Conservation (phyloP, 2,888 invertebrate species). For the Euplexia lucipara region DNA sequence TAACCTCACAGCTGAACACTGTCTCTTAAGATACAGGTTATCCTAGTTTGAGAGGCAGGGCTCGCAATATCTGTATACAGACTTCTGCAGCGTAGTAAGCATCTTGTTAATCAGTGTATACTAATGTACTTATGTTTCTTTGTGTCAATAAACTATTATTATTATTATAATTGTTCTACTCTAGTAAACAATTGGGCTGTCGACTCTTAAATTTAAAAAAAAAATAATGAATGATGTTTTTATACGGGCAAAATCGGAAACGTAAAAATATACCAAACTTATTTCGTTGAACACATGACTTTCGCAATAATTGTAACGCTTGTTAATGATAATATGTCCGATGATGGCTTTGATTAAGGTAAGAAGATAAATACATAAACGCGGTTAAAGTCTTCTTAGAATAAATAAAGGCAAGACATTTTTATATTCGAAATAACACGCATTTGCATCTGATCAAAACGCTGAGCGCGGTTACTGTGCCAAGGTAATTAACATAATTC, state of each 20-base stretch:
- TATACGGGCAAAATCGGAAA: not conserved
- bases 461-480: slow-evolving; percentile 24
- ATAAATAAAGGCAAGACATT: not conserved
- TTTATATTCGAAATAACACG: slow-evolving; percentile 25
- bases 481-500: slow-evolving; percentile 54
- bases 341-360: too few relatives aligned
- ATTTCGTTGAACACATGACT: too few relatives aligned
- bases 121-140: too few relatives aligned
- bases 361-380: not conserved
- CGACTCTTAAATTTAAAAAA: slow-evolving; percentile 16
- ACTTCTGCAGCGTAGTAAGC: too few relatives aligned
- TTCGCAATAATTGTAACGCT: too few relatives aligned
- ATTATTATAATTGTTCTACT: slow-evolving; percentile 10
- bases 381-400: not conserved
- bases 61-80: too few relatives aligned
- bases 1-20: too few relatives aligned
- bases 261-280: not conserved
- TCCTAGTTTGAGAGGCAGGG: too few relatives aligned
- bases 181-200: slow-evolving; percentile 4
- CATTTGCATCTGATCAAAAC: slow-evolving; percentile 14
- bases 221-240: not conserved
- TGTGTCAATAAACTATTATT: too few relatives aligned
- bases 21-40: too few relatives aligned
- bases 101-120: too few relatives aligned
- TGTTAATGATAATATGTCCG: too few relatives aligned